Base-by-base conservation (phyloP, 2,888 invertebrate species). In the Amiota minor region DNA sequence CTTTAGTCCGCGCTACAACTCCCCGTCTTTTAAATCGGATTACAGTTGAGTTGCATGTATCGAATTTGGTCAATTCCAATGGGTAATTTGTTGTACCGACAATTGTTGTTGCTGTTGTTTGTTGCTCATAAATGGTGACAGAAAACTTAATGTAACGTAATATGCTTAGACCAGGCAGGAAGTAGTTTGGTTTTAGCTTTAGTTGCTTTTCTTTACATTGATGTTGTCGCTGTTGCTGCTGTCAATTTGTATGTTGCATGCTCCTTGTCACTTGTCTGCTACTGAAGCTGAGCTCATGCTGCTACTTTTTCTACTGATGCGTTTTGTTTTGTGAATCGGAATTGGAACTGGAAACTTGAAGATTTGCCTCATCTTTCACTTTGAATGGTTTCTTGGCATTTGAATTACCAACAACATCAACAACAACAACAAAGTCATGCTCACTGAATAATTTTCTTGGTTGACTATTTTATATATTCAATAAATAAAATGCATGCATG, bases 81-180 rank as follows among this genome's bases (percentile, higher is more conserved):
- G 35, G 11, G 61, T 35, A 9, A 35, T 11, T 59, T 59, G 23
- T 62, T 62, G 53, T 53, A 53, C n/a, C 2, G 4, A 12, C 35
- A 12, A 11, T 35, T 62, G 11, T 20, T 62, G 61, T 62, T 62
- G 35, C 14, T 4, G n/a, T 11, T 53, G 35, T 68, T 14, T 70
- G 50, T 18, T 68, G 53, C 16, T 68, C 53, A 68, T 68, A 68
- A 68, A 68, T 53, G 68, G 68, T 53, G 53, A 68, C 53, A 68
- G 53, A 50, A 68, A 68, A 53, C 68, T 53, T 68, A 59, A 18
- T 18, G 59, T 11, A 16, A 59, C 11, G 18, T 18, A 59, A 18
- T 18, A 18, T 16, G n/a, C 18, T 18, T 11, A 59, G 59, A 59
- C 10, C 53, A 53, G 53, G 53, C 12, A 53, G 53, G 53, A 59